Percentiles rank a stretch among this genome's conserved stretches.
These are phyloP conservation scores for Fragum fragum DNA, from an alignment of 2,888 invertebrate species.

Conservation along the genomic window DNA sequence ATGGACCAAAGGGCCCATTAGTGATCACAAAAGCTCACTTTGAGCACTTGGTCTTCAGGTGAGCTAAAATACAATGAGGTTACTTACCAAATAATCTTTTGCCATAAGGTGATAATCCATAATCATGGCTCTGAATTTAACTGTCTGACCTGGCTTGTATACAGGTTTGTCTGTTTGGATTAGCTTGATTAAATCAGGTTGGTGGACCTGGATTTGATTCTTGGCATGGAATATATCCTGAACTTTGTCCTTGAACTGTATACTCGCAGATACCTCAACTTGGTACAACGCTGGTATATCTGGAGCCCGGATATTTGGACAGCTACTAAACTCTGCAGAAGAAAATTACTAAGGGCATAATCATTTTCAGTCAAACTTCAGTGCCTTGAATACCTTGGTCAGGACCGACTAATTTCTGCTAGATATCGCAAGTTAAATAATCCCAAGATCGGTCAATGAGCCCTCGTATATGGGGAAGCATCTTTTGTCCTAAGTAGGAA, in stretches of 20 bases:
- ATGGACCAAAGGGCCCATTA: too few species aligned
- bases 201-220: conserved; percentile 1
- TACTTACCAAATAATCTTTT: conserved; percentile 58
- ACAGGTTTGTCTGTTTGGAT: conserved; percentile 83
- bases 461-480: too few species aligned
- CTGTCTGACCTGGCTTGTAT: conserved; percentile 82
- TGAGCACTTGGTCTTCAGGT: neutral
- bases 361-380: too few species aligned
- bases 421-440: too few species aligned
- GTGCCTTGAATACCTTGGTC: too few species aligned
- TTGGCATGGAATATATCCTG: neutral
- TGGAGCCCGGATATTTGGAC: conserved; percentile 66
- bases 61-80: neutral
- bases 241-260: neutral
- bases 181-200: conserved; percentile 72
- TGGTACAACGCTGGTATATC: conserved; percentile 49
- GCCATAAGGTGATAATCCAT: conserved; percentile 70
- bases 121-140: conserved; percentile 78
- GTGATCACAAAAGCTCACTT: too few species aligned
- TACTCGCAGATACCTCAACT: conserved; percentile 16
- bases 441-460: too few species aligned
- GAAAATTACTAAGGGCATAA: too few species aligned
- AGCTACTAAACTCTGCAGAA: conserved; percentile 66
- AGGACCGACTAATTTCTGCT: too few species aligned
- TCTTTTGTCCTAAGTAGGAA: too few species aligned